Evolutionary conservation across 2,888 invertebrate species (phyloP), one percentile per base, ranked within the genome.

Genomic region (Lissocephala sabroskyi): DNA sequence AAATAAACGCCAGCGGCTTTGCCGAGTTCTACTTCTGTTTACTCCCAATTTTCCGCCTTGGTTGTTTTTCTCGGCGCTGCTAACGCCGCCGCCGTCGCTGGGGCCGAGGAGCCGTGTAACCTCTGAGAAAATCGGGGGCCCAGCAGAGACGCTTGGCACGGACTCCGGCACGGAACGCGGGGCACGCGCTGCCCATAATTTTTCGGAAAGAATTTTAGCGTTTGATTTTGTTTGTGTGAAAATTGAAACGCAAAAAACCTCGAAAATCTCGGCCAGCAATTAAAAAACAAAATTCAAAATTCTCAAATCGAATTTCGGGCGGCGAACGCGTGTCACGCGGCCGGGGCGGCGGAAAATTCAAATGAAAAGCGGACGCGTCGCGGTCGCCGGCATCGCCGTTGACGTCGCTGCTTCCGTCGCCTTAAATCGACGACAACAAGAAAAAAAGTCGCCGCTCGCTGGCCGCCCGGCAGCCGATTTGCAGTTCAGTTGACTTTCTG

Each of bases 401-500:
- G 49, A 16, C 40, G 44, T 28, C 28, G 49, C 11, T 33, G 45
- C 36, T 23, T n/a, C n/a, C n/a, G n/a, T n/a, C 23, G 23, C 23
- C 23, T 3, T 5, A 7, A 23, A 23, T 7, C 4, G 4, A 7
- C 23, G 7, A 23, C 7, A 7, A 23, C 7, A 7, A 23, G 23
- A 23, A 23, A 23, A 23, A 5, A 23, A 23, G 23, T 5, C 23
- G 23, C 23, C 23, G 23, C 4, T 23, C 23, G 23, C 4, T 23
- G 23, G 30, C 30, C 10, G 30, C 13, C 16, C 35, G 17, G n/a
- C n/a, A 35, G 35, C 7, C 7, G 23, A 35, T 16, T 14, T 35
- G 10, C 14, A 10, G 9, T 77, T 66, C 59, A 74, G 59, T 77
- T 74, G 75, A 56, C 71, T 65, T 73, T 76, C 66, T 62, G 74